These are phyloP conservation scores for Phylloscopus whistleri DNA, from an alignment of 2,113 vertebrate species.

Conservation along the genomic window DNA sequence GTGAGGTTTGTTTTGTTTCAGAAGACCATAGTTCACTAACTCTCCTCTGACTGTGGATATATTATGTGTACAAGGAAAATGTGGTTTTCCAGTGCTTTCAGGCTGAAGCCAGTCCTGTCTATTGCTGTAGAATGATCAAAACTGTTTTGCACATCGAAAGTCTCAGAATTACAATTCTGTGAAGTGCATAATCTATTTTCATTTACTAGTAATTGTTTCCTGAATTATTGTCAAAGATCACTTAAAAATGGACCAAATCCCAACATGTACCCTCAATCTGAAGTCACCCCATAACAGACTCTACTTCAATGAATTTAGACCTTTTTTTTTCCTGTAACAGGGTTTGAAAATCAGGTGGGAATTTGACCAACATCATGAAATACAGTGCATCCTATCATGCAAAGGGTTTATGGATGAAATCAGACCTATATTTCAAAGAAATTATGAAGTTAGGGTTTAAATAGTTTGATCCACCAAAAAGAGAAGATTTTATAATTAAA, in stretches of 20 bases:
- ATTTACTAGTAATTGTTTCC: neutral
- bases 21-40: neutral
- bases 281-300: neutral
- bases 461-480: neutral
- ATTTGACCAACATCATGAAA: neutral
- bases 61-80: neutral
- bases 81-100: neutral
- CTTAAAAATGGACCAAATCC: neutral
- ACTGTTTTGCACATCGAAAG: neutral
- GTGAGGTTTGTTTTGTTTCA: neutral
- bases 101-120: neutral
- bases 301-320: neutral
- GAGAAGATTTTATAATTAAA: neutral
- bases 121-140: neutral
- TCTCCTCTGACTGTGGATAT: neutral
- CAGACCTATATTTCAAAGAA: neutral
- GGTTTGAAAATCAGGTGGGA: neutral
- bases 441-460: neutral
- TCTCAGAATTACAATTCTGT: neutral
- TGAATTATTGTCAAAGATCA: neutral
- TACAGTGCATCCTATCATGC: neutral
- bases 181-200: neutral
- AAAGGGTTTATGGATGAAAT: neutral
- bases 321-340: neutral
- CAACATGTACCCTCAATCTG: neutral